A percentile compares a stretch with the other conserved stretches of the same genome.
These are phyloP conservation scores for Cyphomyrus discorhynchus DNA, from an alignment of 2,113 vertebrate genomes.

Conservation along the genomic window DNA sequence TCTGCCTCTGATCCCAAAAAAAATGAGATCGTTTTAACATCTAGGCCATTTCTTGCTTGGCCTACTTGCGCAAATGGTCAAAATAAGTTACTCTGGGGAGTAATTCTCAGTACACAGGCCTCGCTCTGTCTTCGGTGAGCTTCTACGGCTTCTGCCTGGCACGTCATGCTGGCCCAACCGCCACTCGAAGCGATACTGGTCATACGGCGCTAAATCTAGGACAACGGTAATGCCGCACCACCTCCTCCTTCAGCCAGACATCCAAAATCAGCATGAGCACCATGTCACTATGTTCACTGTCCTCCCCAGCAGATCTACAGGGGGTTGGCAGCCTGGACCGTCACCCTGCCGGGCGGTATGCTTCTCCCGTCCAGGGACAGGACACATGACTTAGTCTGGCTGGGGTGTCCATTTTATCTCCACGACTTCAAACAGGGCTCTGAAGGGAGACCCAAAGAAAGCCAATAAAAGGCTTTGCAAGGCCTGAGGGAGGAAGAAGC, in stretches of 20 bases:
- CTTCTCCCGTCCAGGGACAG: background rate
- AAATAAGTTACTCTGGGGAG: background rate
- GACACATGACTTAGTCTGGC: background rate
- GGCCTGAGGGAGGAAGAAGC: background rate
- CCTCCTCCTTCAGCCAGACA: background rate
- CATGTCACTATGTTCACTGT: background rate
- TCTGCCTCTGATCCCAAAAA: background rate
- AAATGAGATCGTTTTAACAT: background rate
- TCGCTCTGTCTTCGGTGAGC: background rate
- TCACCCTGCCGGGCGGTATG: background rate
- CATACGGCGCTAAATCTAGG: background rate
- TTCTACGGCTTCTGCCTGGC: background rate
- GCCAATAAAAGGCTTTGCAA: background rate
- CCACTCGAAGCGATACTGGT: background rate
- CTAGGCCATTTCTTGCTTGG: slow-evolving; percentile 7
- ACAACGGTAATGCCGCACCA: background rate
- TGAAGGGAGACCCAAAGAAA: background rate
- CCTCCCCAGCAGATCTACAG: background rate
- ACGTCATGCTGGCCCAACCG: background rate
- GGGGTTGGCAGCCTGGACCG: background rate
- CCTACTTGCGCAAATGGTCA: slow-evolving; percentile 7
- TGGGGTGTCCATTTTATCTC: background rate
- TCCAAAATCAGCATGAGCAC: background rate
- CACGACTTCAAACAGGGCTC: background rate
- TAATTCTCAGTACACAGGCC: background rate